Conservation (phyloP, 2,888 invertebrate species). For the Cyrtodaria siliqua region DNA sequence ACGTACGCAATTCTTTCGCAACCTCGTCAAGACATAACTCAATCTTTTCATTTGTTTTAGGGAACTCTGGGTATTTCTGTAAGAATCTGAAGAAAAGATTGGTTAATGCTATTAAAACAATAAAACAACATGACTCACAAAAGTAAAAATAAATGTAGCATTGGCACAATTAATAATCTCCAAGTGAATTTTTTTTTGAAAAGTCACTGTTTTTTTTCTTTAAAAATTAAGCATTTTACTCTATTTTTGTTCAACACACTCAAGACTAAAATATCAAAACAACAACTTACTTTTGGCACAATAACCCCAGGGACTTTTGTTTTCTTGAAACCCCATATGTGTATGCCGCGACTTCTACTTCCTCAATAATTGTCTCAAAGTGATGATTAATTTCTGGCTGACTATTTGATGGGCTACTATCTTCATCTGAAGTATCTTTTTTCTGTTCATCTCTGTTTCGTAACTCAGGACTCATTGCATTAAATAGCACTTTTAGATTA, state of each 20-base stretch:
- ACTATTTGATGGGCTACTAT: slow-evolving; percentile 30
- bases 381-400: slow-evolving; percentile 20
- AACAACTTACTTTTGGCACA: slow-evolving; percentile 83
- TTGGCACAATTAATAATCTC: no score
- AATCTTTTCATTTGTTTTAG: slow-evolving; percentile 84
- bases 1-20: slow-evolving; percentile 88
- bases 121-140: no score
- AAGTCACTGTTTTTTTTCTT: no score
- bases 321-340: slow-evolving; percentile 75
- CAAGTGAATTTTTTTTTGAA: no score
- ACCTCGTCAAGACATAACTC: slow-evolving; percentile 89
- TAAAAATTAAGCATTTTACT: no score
- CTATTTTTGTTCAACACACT: no score
- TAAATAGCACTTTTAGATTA: slow-evolving; percentile 90
- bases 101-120: no score
- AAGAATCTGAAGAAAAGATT: slow-evolving; percentile 79
- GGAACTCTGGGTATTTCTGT: slow-evolving; percentile 82
- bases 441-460: slow-evolving; percentile 72
- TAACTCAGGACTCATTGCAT: slow-evolving; percentile 88
- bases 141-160: no score
- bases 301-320: slow-evolving; percentile 84
- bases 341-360: slow-evolving; percentile 24
- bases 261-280: not conserved
- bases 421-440: slow-evolving; percentile 55
- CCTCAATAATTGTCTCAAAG: slow-evolving; percentile 63